Evolutionary conservation across 2,113 vertebrate genomes (phyloP), one percentile per base, ranked within the genome.

Genomic region (Gallinago jamesoni): DNA sequence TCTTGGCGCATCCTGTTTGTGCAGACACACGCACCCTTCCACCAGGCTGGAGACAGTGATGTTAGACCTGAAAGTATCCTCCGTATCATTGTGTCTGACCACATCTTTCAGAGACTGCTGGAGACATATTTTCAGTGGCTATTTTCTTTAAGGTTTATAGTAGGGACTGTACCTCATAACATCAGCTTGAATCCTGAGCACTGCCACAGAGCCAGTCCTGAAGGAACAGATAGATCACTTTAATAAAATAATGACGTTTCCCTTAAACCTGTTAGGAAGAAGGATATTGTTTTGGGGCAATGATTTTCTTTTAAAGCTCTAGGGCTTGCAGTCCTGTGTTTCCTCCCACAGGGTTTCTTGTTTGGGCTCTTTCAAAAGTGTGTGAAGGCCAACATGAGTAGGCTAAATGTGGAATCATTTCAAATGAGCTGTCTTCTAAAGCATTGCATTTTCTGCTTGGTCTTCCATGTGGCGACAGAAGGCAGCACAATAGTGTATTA

Each of bases 181-280:
- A 63, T 41, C 56, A 55, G 30, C 73, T 59, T 89, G 73, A 84
- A 87, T 93, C 31, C 55, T n/a, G 47, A 93, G 37, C n/a, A 33
- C 35, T 81, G 68, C 94, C 56, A 55, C 39, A 66, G 67, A 86
- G 48, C 67, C 50, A 79, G 64, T 79, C 53, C 8, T 35, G 75
- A 84, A 92, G 75, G 83, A 90, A 41, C 22, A 90, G 95, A 94
- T 83, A 75, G 75, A 93, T 93, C 47, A 52, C 85, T 97, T 93
- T 77, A 94, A 96, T 94, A 94, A 91, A 95, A 89, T 91, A 84
- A 97, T 84, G 80, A 69, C 19, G 41, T 96, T 97, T 95, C 73
- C 87, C 84, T 78, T 92, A 93, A 70, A 93, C 66, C 64, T 96
- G 48, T 84, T 96, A 92, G 72, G 66, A 96, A 90, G 91, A 91